Conservation (phyloP, 2,113 vertebrate species). For the Emydocephalus ijimae region DNA sequence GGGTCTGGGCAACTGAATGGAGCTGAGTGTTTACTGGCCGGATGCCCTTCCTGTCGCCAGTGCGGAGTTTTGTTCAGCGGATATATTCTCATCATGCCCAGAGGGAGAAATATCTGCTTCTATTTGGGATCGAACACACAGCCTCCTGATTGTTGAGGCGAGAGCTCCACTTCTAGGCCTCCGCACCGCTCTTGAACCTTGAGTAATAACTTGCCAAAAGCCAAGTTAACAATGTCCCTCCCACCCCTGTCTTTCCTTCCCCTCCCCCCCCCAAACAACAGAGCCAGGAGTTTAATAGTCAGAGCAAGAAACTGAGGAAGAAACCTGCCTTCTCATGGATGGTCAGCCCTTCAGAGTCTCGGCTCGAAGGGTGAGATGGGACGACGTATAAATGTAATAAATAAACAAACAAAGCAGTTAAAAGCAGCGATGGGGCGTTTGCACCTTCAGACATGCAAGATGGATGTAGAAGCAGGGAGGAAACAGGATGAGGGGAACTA, state of each 20-base stretch:
- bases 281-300: not conserved
- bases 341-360: not conserved
- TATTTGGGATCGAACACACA: no score
- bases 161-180: no score
- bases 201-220: not conserved
- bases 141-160: no score
- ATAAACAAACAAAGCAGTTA: not conserved
- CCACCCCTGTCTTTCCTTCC: not conserved
- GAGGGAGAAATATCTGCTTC: no score
- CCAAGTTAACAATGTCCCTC: not conserved
- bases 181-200: not conserved
- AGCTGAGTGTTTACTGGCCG: no score
- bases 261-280: not conserved
- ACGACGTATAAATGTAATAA: not conserved
- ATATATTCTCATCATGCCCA: no score
- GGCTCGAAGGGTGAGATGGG: not conserved
- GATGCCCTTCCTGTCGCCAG: no score
- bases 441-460: not conserved
- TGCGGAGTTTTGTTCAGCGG: no score
- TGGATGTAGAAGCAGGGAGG: not conserved
- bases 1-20: no score
- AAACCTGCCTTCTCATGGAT: not conserved
- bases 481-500: not conserved
- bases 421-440: not conserved
- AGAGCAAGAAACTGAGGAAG: not conserved